These are phyloP conservation scores for Melanotaenia trifasciata DNA, from an alignment of 2,797 vertebrate genomes.

Conservation along the genomic window DNA sequence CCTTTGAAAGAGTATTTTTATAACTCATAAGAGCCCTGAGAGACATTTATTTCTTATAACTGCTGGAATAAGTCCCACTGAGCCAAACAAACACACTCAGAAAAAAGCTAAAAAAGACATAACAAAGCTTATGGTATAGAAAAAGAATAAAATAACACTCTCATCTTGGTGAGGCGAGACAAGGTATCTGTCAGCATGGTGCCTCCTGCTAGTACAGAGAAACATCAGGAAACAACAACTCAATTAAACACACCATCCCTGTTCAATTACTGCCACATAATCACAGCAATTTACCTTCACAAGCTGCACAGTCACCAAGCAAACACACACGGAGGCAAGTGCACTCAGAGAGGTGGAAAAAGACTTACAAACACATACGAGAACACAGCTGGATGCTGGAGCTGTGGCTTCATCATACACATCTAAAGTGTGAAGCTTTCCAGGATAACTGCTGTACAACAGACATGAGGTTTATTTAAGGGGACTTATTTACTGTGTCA, in stretches of 20 bases:
- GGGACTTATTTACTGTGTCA: constrained; percentile 23
- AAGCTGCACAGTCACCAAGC: constrained; percentile 72
- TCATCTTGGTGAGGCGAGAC: constrained; percentile 54
- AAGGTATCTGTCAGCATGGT: constrained; percentile 74
- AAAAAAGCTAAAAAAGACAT: constrained; percentile 41
- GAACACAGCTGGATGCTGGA: constrained; percentile 33
- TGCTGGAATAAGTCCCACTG: constrained; percentile 39
- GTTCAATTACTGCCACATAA: constrained; percentile 85
- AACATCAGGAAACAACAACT: constrained; percentile 83
- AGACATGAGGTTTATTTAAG: constrained; percentile 8
- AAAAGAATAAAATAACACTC: constrained; percentile 19
- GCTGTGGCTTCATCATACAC: constrained; percentile 52
- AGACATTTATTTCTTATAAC: constrained; percentile 25
- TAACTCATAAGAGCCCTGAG: constrained; percentile 28
- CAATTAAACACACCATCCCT: constrained; percentile 85
- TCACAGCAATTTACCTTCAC: constrained; percentile 82
- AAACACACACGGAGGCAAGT: constrained; percentile 51
- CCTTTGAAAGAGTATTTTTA: constrained; percentile 23
- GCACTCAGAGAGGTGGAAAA: constrained; percentile 25
- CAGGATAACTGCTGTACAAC: constrained; percentile 19
- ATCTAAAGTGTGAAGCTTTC: constrained; percentile 32
- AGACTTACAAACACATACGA: constrained; percentile 21
- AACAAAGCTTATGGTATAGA: constrained; percentile 59
- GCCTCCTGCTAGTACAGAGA: constrained; percentile 72
- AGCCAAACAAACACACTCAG: constrained; percentile 54